phyloP scores from a whole-genome alignment of 1,140 invertebrate genomes.

The Psix sp. region DNA sequence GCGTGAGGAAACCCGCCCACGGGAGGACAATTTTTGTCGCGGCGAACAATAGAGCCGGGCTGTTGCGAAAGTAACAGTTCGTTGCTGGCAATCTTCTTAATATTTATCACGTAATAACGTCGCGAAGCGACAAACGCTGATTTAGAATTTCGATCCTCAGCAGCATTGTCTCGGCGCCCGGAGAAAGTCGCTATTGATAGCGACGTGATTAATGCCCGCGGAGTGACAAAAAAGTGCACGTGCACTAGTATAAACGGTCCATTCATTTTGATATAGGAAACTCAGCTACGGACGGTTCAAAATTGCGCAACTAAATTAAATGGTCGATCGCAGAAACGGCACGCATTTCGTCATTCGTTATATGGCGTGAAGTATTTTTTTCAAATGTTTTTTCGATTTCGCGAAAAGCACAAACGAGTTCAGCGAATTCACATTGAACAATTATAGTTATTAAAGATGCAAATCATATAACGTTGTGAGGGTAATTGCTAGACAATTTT shows the following conservation, averaged over 20 bases:
- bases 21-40: slow-evolving; percentile 31
- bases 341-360: too few species aligned
- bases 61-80: slow-evolving; percentile 51
- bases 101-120: slow-evolving; percentile 37
- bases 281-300: slow-evolving; percentile 16
- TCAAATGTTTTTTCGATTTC: too few species aligned
- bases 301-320: slow-evolving; percentile 40
- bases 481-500: too few species aligned
- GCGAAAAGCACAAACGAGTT: too few species aligned
- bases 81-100: slow-evolving; percentile 59
- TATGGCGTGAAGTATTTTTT: too few species aligned
- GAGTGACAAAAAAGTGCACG: not conserved
- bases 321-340: too few species aligned
- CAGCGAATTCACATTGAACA: too few species aligned
- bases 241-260: slow-evolving; percentile 43
- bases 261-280: slow-evolving; percentile 46
- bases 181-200: not conserved
- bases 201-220: slow-evolving; percentile 36
- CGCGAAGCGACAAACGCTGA: slow-evolving; percentile 41
- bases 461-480: too few species aligned
- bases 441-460: too few species aligned
- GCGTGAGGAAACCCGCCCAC: slow-evolving; percentile 62
- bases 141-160: slow-evolving; percentile 41
- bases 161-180: slow-evolving; percentile 33
- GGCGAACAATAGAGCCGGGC: slow-evolving; percentile 52